These are phyloP conservation scores for Pseudomyrmex concolor DNA, from an alignment of 1,140 invertebrate species.

Conservation along the genomic window DNA sequence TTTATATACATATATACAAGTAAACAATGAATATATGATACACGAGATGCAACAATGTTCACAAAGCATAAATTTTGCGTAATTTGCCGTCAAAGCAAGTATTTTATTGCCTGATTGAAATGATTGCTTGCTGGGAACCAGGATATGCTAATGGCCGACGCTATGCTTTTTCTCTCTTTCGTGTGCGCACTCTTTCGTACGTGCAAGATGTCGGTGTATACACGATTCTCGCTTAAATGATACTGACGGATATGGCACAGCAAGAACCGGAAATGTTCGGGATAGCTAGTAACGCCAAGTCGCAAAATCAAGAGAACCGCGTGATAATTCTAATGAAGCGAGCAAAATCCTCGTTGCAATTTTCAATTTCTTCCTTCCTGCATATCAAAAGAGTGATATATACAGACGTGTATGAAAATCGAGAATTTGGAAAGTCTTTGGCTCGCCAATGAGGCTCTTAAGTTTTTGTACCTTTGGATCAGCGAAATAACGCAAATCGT, in stretches of 20 bases:
- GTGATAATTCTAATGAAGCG: slow-evolving; percentile 39
- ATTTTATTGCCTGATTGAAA: slow-evolving; percentile 59
- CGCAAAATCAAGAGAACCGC: slow-evolving; percentile 53
- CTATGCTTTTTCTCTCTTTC: neutral
- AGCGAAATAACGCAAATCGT: slow-evolving; percentile 39
- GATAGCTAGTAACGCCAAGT: slow-evolving; percentile 40
- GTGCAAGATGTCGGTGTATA: too few species aligned
- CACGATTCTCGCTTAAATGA: slow-evolving; percentile 25
- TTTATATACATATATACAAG: neutral
- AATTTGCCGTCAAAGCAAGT: slow-evolving; percentile 41
- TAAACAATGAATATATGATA: neutral
- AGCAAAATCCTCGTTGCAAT: slow-evolving; percentile 19
- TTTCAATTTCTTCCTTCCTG: slow-evolving; percentile 14
- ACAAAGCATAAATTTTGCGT: slow-evolving; percentile 63
- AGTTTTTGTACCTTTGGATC: slow-evolving; percentile 41
- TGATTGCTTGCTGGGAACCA: slow-evolving; percentile 55
- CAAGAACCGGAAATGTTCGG: slow-evolving; percentile 51
- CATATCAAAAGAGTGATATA: neutral
- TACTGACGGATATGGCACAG: slow-evolving; percentile 35
- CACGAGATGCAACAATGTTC: neutral
- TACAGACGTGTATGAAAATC: neutral
- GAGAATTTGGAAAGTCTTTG: slow-evolving; percentile 33
- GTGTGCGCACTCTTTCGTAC: neutral
- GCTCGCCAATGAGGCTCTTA: slow-evolving; percentile 52
- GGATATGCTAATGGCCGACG: slow-evolving; percentile 64